Base-by-base conservation (phyloP, 2,888 invertebrate species). In the Muschampia plurimacula region DNA sequence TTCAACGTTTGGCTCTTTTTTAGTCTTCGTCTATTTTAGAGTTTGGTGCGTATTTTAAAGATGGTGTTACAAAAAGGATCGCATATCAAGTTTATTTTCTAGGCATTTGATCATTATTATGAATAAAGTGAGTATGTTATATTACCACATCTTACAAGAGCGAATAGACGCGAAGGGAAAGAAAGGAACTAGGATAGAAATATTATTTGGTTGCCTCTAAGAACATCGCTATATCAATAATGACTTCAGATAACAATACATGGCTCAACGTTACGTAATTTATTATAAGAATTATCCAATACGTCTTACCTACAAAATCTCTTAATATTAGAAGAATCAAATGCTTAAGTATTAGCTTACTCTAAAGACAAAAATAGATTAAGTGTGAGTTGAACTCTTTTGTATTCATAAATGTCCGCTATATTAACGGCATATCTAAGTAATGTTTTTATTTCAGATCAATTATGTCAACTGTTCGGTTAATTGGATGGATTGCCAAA, bases 311-410 rank as follows among this genome's bases (percentile, higher is more conserved):
- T 59, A 71, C 59, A 49, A 71, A 46, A 65, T 71, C 22, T 65
- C 59, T 66, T 71, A 66, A 71, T n/a, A 49, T 65, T 71, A 71
- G 22, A 36, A 71, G 70, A 71, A 71, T 71, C 65, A 66, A 71
- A 65, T 71, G 65, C 70, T 71, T 71, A 71, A 46, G 7, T 49
- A 44, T 65, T 65, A 36, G 49, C 65, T 71, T 70, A 70, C 15
- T 36, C 57, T 70, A 59, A 46, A 70, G 65, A 65, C 64, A 70
- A 65, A 70, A 70, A 70, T 70, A 70, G 44, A 70, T 70, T 7
- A 49, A 28, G 44, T 67, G 63, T 63, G 62, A 68, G 67, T 67
- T 65, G 65, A 70, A 70, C 70, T 70, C 70, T 13, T 70, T 52
- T 46, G 39, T 52, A 49, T 52, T 52, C 28, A 55, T 15, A 55